Evolutionary conservation across 1,140 invertebrate species (phyloP), one percentile per base, ranked within the genome.

Genomic region (Thalassaphorura encarpata): DNA sequence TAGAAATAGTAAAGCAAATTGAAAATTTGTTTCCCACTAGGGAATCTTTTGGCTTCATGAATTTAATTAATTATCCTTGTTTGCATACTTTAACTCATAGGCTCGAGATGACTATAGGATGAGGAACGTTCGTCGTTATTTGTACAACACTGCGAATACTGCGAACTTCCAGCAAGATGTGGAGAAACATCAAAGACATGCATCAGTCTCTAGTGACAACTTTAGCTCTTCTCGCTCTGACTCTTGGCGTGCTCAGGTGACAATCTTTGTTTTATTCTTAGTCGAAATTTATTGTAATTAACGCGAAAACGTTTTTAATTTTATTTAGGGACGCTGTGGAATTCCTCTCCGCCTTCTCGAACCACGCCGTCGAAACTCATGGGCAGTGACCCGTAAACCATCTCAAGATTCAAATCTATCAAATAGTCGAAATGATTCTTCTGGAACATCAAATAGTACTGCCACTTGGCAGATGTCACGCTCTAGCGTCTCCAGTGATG

Each of bases 321-420:
- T 39, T 36, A 5, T 24, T 24, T 8, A 62, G 6, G 82, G 85
- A 58, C 82, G 82, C 54, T 83, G 82, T 66, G 81, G 82, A 1
- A 81, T 87, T 52, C 85, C 86, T 0, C 70, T 87, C 40, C 75
- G 83, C 56, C 66, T 84, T 26, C 69, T 87, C 15, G 84, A 87
- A 64, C 83, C 85, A 64, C 73, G 85, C 24, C 74, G 85, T 52
- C 80, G 85, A 3, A 85, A 87, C 0, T 88, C 87, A 0, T 91
- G 88, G 88, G 73, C 89, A 21, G 84, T 91, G 3, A 87, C 87
- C 0, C 73, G 88, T 19, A 92, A 92, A 72, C 86, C 88, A 0
- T 89, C 86, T 1, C 88, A 91, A 69, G 88, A 92, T 67, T 91
- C 87, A 0, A 91, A 89, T 69, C 70, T 91, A 47, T 89, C 85